phyloP scores from a whole-genome alignment of 2,797 vertebrate genomes.

The Pteronotus mesoamericanus region DNA sequence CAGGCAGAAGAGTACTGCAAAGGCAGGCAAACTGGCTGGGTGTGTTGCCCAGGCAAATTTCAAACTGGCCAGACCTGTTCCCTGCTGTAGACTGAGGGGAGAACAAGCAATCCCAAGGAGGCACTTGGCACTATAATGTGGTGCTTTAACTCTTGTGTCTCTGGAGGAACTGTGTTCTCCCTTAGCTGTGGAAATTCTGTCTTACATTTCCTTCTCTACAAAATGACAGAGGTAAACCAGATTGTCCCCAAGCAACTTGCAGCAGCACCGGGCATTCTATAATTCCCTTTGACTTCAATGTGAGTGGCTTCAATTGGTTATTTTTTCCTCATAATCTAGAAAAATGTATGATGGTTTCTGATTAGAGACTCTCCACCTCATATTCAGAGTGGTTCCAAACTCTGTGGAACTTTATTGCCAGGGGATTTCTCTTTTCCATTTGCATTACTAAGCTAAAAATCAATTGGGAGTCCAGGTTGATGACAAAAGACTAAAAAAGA shows the following conservation, averaged over 20 bases:
- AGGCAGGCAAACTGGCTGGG: background rate
- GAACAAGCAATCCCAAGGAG: background rate
- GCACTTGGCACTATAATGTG: background rate
- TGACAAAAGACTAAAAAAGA: background rate
- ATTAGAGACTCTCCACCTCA: background rate
- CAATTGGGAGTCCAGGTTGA: background rate
- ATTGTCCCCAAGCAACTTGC: background rate
- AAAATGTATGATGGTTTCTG: background rate
- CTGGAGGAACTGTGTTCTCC: background rate
- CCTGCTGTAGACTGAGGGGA: background rate
- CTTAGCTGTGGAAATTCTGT: background rate
- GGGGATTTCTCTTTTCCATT: background rate
- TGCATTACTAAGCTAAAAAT: background rate
- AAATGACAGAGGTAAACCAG: background rate
- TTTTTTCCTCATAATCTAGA: background rate
- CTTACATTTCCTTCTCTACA: background rate
- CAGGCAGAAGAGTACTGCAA: background rate
- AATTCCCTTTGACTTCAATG: background rate
- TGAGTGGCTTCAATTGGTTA: background rate
- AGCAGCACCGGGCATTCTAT: background rate
- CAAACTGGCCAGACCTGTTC: slow-evolving; percentile 67
- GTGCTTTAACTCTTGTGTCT: background rate
- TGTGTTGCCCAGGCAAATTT: slow-evolving; percentile 52
- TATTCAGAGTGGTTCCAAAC: background rate
- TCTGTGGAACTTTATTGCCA: background rate